A percentile compares a stretch with the other conserved stretches of the same genome.
Evolutionary conservation across 2,888 invertebrate species (phyloP).

Genomic region (Diaphora mendica): DNA sequence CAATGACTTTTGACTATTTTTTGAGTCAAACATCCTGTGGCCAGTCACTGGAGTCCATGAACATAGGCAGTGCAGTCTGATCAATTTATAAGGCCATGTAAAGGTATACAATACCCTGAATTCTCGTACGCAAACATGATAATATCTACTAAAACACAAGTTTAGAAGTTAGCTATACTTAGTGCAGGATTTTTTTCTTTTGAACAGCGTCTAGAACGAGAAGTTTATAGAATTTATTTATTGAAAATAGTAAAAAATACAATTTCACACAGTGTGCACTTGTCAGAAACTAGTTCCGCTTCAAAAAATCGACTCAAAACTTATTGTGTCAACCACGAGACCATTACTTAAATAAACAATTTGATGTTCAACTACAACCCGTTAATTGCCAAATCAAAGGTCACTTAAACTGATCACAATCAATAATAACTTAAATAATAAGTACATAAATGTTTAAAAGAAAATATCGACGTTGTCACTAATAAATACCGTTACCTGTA

Average conservation of each 20-base stretch:
- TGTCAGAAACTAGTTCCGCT: conserved; percentile 36
- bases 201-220: not conserved
- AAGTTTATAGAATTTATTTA: not conserved
- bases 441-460: conserved; percentile 52
- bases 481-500: conserved; percentile 85
- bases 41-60: not conserved
- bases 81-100: not conserved
- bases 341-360: conserved; percentile 32
- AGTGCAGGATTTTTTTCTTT: not conserved
- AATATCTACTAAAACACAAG: not conserved
- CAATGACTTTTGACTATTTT: not conserved
- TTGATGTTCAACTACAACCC: conserved; percentile 30
- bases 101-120: not conserved
- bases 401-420: conserved; percentile 48
- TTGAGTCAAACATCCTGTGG: not conserved
- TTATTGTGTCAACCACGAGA: conserved; percentile 26
- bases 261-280: conserved; percentile 6
- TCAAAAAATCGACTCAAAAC: conserved; percentile 31
- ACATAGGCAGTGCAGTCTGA: not conserved
- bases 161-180: not conserved
- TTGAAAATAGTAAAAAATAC: not conserved
- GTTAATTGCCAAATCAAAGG: conserved; percentile 41
- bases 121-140: not conserved
- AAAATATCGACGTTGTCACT: conserved; percentile 79
- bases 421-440: conserved; percentile 56